A percentile compares a stretch with the other conserved stretches of the same genome.
phyloP scores from a whole-genome alignment of 2,888 invertebrate species.

The Platycheirus albimanus region DNA sequence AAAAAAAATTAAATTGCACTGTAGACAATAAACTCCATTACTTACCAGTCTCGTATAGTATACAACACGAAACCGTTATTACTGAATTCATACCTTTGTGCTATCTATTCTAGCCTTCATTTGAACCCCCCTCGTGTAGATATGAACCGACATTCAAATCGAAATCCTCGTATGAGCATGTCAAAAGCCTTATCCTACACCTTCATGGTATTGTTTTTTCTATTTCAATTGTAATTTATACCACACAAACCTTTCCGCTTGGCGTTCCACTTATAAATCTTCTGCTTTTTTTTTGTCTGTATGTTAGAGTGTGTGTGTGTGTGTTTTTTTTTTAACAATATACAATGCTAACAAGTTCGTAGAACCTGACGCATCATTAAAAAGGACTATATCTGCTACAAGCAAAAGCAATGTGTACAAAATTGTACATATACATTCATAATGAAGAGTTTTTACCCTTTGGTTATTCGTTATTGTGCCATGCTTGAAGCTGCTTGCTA shows the following conservation, averaged over 20 bases:
- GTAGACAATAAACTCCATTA: no score
- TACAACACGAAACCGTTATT: no score
- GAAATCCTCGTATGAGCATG: not conserved
- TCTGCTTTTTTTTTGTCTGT: no score
- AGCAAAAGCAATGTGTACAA: no score
- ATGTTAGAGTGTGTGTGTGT: not conserved
- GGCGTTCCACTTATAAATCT: constrained; percentile 14
- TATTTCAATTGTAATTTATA: constrained; percentile 11
- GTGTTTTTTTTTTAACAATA: constrained; percentile 2
- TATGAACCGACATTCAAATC: no score
- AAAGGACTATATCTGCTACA: constrained; percentile 10
- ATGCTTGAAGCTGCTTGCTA: constrained; percentile 10
- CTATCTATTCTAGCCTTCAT: no score
- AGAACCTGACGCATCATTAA: constrained; percentile 43
- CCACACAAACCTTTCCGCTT: constrained; percentile 18
- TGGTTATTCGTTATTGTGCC: constrained; percentile 12
- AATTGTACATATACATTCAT: not conserved
- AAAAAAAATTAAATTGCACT: no score
- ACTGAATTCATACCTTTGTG: no score
- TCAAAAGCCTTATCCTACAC: constrained; percentile 19
- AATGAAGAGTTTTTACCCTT: constrained; percentile 4
- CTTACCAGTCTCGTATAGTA: no score
- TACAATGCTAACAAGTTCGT: constrained; percentile 37
- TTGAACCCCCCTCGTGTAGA: no score
- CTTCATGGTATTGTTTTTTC: constrained; percentile 5